Evolutionary conservation across 2,113 vertebrate species (phyloP), one percentile per base, ranked within the genome.

Genomic region (Phalacrocorax carbo): DNA sequence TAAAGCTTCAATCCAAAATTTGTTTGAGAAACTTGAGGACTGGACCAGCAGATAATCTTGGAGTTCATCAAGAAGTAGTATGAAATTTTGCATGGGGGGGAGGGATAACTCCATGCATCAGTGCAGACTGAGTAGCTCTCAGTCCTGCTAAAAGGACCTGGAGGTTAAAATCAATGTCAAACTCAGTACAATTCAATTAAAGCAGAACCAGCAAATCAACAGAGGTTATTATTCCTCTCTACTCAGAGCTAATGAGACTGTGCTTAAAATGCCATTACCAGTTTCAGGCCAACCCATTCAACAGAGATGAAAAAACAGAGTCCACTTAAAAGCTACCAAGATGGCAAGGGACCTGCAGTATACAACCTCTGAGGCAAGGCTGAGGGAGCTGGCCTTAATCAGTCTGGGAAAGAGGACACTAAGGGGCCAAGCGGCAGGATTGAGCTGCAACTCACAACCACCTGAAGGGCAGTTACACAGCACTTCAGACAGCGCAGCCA

Each of bases 351-450:
- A 34, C 26, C 54, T 49, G 29, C 29, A 73, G 36, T 15, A 18
- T 16, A 19, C 8, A 49, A 19, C 38, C 27, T n/a, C 11, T 2
- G 11, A 22, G 34, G 54, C 25, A 38, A 70, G 20, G n/a, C 40
- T 26, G 23, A 55, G 11, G 30, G 29, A 65, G 10, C n/a, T 32
- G 30, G 54, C 14, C n/a, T 38, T 38, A 27, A 11, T 49, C 27
- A 49, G 14, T 10, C 54, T 17, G 32, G 52, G 40, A 48, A 72
- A 52, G 10, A 83, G 29, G 34, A 79, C 0, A 2, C 46, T 21
- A 32, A 19, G 7, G 52, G 38, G 10, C 3, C 1, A 76, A 22
- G 15, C 0, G 1, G 11, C 32, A 13, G 29, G 29, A 73, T 7
- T 0, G 2, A 79, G 61, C 27, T 55, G 32, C n/a, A 57, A 23